Evolutionary conservation across 2,888 invertebrate genomes (phyloP).

Genomic region (Parapristionchus giblindavisi): DNA sequence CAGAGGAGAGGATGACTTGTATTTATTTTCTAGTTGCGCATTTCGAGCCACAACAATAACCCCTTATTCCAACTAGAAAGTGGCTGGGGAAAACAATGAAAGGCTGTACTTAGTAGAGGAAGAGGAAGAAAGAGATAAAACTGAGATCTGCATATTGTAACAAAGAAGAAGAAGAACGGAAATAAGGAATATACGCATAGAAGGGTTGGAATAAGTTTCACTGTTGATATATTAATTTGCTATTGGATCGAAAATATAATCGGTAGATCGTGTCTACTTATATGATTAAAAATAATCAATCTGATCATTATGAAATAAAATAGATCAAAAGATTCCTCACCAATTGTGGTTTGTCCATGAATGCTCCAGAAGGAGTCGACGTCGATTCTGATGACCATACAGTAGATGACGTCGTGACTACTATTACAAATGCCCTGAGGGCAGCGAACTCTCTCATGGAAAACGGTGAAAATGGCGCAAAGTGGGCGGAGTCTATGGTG

Average conservation of each 20-base stretch:
- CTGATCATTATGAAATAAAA: too few species aligned
- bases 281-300: too few species aligned
- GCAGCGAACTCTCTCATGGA: slow-evolving; percentile 14
- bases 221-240: background rate
- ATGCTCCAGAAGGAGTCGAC: slow-evolving; percentile 6
- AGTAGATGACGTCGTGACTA: background rate
- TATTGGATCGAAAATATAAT: background rate
- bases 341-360: slow-evolving; percentile 24
- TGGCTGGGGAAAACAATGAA: too few species aligned
- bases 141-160: background rate
- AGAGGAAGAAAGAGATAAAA: background rate
- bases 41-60: too few species aligned
- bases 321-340: too few species aligned
- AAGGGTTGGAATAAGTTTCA: background rate
- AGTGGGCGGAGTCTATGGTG: background rate
- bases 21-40: too few species aligned
- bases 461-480: background rate
- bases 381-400: slow-evolving; percentile 10
- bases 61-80: too few species aligned
- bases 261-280: background rate
- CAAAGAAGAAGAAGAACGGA: background rate
- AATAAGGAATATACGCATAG: background rate
- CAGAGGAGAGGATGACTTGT: too few species aligned
- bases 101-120: too few species aligned
- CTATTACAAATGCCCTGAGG: background rate